Base-by-base conservation (phyloP, 2,113 vertebrate species). In the Rynchops niger region DNA sequence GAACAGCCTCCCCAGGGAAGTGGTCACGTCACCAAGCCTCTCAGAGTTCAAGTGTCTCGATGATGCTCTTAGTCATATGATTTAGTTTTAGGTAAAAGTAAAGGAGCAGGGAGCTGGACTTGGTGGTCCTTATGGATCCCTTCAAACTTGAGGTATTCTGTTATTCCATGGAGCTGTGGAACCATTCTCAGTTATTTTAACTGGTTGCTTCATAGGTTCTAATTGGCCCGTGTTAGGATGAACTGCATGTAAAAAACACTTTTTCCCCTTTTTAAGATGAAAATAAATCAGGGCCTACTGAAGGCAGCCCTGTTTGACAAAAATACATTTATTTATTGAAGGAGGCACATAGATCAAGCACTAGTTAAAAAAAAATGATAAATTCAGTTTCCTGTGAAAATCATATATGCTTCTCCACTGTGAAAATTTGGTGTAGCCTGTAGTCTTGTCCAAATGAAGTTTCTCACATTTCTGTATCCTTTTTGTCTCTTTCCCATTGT, bases 281-380 rank as follows among this genome's bases (percentile, higher is more conserved):
- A 88, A 79, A 90, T 58, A 76, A 49, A 9, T 34, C 26, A 90
- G 23, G 1, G 3, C 9, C 15, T 49, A 53, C 12, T 43, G 42
- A 90, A 82, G 34, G 5, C 9, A 66, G 12, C 4, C 5, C 9
- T 34, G 4, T 86, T 73, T 91, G 47, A 18, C 27, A 61, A 49
- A 88, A 49, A 27, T n/a, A 12, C 3, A 69, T 49, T 56, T 67
- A 34, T 42, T 42, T 76, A 10, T 79, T 36, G 47, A 42, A 80
- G 27, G n/a, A 77, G 8, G 29, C 34, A 79, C 2, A 11, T 5
- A 52, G 47, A 40, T 66, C 34, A 91, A 94, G 6, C 15, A 29
- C 6, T 76, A 42, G 21, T 70, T 77, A n/a, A 62, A 90, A 36
- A 36, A 92, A 66, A 97, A 83, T 62, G 36, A 38, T 47, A 92